A percentile compares a stretch with the other conserved stretches of the same genome.
Evolutionary conservation across 1,140 invertebrate genomes (phyloP).

Genomic region (Hirudo medicinalis): DNA sequence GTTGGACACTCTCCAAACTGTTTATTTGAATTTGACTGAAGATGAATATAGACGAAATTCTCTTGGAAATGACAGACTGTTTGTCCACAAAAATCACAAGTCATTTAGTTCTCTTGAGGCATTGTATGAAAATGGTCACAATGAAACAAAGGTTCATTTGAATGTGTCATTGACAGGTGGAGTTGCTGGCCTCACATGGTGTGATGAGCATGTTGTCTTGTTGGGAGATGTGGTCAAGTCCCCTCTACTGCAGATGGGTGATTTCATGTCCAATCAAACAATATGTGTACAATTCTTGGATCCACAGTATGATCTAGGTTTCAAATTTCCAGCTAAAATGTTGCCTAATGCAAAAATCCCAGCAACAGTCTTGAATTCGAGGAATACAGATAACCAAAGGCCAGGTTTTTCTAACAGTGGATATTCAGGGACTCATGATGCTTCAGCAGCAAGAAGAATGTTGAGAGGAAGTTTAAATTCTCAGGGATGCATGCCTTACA

Average conservation of each 20-base stretch:
- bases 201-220: constrained; percentile 32
- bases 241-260: constrained; percentile 29
- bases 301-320: constrained; percentile 60
- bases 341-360: constrained; percentile 56
- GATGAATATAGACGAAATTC: constrained; percentile 61
- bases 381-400: constrained; percentile 49
- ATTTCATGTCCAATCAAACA: constrained; percentile 30
- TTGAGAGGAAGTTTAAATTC: constrained; percentile 28
- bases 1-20: constrained; percentile 67
- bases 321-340: constrained; percentile 61
- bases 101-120: constrained; percentile 56
- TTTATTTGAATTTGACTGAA: constrained; percentile 61
- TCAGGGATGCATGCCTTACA: background rate
- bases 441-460: constrained; percentile 31
- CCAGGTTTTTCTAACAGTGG: constrained; percentile 27
- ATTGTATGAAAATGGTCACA: constrained; percentile 49
- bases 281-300: constrained; percentile 63
- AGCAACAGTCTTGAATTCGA: constrained; percentile 61
- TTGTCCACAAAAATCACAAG: constrained; percentile 56
- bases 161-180: constrained; percentile 32
- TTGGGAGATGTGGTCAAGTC: constrained; percentile 33
- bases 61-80: constrained; percentile 64
- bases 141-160: constrained; percentile 26
- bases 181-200: constrained; percentile 35
- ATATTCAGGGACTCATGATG: constrained; percentile 31